Evolutionary conservation across 30 jellyfish, hydroid and myxozoan species (phyloP), one percentile per base, ranked within the genome.

Genomic region (Pseudorhiza aurosa): DNA sequence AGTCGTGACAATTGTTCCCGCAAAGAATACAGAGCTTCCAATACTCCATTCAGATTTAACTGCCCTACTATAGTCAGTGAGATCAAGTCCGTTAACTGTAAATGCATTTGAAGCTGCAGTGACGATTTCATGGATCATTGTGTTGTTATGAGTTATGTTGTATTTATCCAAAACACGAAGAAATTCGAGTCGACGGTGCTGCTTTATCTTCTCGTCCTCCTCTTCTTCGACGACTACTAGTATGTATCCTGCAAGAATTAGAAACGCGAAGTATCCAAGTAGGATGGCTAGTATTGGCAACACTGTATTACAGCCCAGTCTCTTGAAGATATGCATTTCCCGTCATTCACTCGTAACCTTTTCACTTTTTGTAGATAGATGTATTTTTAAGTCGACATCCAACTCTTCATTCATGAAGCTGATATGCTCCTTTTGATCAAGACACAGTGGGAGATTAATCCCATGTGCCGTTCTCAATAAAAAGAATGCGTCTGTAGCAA

Each of bases 1-100:
- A 24, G 96, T 85, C 1, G 96, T 85, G 57, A 85, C 89, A 25
- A 85, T 72, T 31, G 96, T 74, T 4, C 89, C 79, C 6, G 89
- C 75, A 31, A 85, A 85, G 46, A 85, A 85, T 8, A 85, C 72
- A 37, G 96, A 46, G 24, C 89, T 59, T n/a, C 89, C 88, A 31
- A 85, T 43, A 49, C 33, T 30, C 96, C 96, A 85, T 19, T 37
- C 88, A 9, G 96, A 63, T 19, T 24, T 70, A 4, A 64, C 83
- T 11, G 26, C 81, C 7, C 4, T 43, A 25, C 81, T 68, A 45
- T 8, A 75, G 25, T 86, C 87, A 0, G 17, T 50, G 19, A 75
- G 1, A 55, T 46, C 57, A 5, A 86, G 51, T 5, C 87, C 96
- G 18, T 75, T 58, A 32, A 86, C 96, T 8, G 65, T 75, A 29